Base-by-base conservation (phyloP, 2,113 vertebrate genomes). In the Euleptes europaea region DNA sequence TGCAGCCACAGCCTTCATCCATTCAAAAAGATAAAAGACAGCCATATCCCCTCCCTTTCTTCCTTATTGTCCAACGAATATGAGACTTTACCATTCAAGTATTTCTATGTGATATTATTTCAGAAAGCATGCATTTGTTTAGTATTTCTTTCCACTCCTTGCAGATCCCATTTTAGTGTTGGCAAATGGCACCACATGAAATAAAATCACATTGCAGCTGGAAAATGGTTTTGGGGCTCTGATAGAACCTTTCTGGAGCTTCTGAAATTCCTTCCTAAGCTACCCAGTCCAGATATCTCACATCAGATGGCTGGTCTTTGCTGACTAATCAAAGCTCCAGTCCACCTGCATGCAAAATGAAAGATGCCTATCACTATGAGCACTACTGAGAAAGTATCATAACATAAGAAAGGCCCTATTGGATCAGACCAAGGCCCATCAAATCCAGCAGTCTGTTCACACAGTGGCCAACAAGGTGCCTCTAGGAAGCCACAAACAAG, bases 1-100 rank as follows among this genome's bases (percentile, higher is more conserved):
- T 78, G n/a, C 17, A 83, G 80, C 89, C 78, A 73, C 65, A 54
- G 92, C 72, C 65, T 91, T 51, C 82, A 91, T 87, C 14, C 0
- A 66, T 89, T 91, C 89, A 90, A 78, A 1, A 35, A 87, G 14
- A 31, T 12, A 74, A 93, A 1, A 80, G 83, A 77, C 72, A 35
- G 80, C 35, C 28, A 67, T 83, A 88, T 77, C 86, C 87, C 91
- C 88, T 93, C 86, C 83, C 78, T 60, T 28, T 84, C 76, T 80
- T 87, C 77, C 78, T 81, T 23, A 23, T 80, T 84, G 8, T 85
- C 80, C 74, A 74, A 65, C 0, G 6, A 80, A 79, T 49, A 51
- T 80, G 33, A 86, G 1, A 60, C 0, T 0, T 11, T 1, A 0
- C 44, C 71, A 33, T 65, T 74, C 21, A 57, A 3, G 70, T 23